Conservation (phyloP, 2,888 invertebrate species). For the Branchellion lobata region DNA sequence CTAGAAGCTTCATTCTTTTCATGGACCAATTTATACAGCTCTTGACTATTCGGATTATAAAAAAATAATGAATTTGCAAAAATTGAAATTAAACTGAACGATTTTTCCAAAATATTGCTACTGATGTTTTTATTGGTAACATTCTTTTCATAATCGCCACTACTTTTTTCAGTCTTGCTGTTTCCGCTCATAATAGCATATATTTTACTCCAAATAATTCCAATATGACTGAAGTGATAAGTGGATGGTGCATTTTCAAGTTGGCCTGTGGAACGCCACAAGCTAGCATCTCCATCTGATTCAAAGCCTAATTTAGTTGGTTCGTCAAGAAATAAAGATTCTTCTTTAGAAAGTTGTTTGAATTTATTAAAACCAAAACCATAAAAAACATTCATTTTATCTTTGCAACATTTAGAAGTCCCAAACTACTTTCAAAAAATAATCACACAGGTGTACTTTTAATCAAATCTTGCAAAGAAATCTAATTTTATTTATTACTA, state of each 20-base stretch:
- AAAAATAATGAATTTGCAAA: not conserved
- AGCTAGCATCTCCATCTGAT: not conserved
- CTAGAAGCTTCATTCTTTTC: not conserved
- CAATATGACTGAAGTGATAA: not conserved
- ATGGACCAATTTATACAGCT: not conserved
- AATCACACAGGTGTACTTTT: too few relatives aligned
- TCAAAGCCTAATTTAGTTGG: not conserved
- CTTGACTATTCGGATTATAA: not conserved
- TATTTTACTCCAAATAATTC: not conserved
- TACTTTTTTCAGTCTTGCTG: not conserved
- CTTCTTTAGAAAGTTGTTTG: not conserved
- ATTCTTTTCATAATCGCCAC: not conserved
- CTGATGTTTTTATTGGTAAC: not conserved
- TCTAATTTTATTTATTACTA: slow-evolving; percentile 15
- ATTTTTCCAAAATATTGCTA: too few relatives aligned
- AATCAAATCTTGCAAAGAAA: not conserved
- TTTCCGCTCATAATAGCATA: not conserved
- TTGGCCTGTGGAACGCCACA: not conserved
- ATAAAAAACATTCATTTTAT: not conserved
- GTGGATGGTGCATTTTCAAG: not conserved
- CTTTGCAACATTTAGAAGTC: not conserved
- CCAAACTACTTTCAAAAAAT: too few relatives aligned
- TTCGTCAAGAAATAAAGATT: not conserved
- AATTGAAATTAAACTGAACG: too few relatives aligned
- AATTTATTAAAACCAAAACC: slow-evolving; percentile 26